phyloP scores from a whole-genome alignment of 2,888 invertebrate species.

The Nomada fucata region DNA sequence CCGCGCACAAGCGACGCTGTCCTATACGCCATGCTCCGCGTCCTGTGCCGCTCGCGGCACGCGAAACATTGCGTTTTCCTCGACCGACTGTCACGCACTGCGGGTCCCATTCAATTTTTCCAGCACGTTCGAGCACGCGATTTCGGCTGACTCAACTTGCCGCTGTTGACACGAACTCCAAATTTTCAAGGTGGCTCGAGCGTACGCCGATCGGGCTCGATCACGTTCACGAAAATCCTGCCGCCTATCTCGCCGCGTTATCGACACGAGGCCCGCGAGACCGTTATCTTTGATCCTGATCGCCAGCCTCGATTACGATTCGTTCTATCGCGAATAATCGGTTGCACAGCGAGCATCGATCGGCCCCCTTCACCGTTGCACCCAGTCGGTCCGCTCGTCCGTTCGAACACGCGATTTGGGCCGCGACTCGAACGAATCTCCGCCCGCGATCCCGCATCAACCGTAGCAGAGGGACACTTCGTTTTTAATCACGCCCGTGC shows the following conservation, averaged over 20 bases:
- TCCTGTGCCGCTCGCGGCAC: background rate
- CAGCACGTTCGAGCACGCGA: constrained; percentile 1
- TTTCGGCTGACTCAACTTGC: constrained; percentile 31
- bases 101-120: constrained; percentile 14
- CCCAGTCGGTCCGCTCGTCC: background rate
- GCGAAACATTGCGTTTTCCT: constrained; percentile 13
- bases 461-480: too few species aligned
- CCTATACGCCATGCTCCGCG: background rate
- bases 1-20: background rate
- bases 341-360: constrained; percentile 27
- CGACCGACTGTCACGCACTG: constrained; percentile 1
- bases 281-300: constrained; percentile 32
- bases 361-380: background rate
- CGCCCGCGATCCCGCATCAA: too few species aligned
- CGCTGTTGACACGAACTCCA: constrained; percentile 19
- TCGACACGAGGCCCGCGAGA: constrained; percentile 27
- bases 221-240: constrained; percentile 21
- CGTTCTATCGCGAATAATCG: constrained; percentile 25
- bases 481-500: constrained; percentile 6
- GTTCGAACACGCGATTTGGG: background rate
- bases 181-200: constrained; percentile 36
- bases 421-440: too few species aligned
- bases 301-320: constrained; percentile 35
- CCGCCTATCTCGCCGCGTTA: constrained; percentile 35
- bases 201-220: constrained; percentile 33